Conservation (phyloP, 2,113 vertebrate genomes). For the Saguinus imperator region DNA sequence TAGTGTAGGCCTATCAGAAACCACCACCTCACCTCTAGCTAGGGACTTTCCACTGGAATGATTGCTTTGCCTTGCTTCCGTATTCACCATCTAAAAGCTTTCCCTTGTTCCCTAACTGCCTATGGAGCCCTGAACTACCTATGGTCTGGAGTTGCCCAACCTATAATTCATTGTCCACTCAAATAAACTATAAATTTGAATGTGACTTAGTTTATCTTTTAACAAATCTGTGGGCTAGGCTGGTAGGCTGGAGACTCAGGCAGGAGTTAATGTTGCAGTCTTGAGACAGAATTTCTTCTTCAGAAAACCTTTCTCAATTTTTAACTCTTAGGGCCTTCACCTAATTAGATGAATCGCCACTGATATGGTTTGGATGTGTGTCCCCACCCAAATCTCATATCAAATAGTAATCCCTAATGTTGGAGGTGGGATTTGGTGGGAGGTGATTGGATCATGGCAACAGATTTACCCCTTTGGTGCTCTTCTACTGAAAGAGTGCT, state of each 20-base stretch:
- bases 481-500: no score
- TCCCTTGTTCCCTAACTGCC: not conserved
- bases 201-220: not conserved
- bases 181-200: not conserved
- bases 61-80: not conserved
- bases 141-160: no score
- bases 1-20: not conserved
- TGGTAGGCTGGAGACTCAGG: not conserved
- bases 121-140: no score
- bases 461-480: no score
- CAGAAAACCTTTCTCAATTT: not conserved
- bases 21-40: not conserved
- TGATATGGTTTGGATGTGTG: no score
- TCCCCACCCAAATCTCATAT: no score
- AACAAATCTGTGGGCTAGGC: not conserved
- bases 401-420: no score
- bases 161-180: not conserved
- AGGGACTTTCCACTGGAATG: not conserved
- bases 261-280: not conserved
- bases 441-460: no score
- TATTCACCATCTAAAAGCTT: not conserved
- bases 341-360: not conserved
- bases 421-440: no score
- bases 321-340: not conserved
- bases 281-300: not conserved